Evolutionary conservation across 2,888 invertebrate species (phyloP).

Genomic region (Arge pagana): DNA sequence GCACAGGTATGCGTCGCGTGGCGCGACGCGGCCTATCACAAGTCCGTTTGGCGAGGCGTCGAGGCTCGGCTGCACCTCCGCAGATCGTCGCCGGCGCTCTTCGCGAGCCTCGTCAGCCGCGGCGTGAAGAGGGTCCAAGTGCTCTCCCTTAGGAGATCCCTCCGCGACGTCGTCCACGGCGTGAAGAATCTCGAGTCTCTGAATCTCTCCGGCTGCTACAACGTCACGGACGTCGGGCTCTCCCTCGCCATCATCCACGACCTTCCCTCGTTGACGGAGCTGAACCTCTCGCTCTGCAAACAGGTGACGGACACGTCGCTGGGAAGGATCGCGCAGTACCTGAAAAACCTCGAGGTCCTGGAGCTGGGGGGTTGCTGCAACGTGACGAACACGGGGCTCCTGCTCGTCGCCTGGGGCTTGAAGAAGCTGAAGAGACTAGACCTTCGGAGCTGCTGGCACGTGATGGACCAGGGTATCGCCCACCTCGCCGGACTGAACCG

Average conservation of each 20-base stretch:
- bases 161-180: conserved; percentile 84
- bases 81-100: conserved; percentile 81
- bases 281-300: conserved; percentile 91
- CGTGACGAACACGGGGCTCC: conserved; percentile 85
- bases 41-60: conserved; percentile 92
- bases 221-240: conserved; percentile 85
- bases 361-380: conserved; percentile 92
- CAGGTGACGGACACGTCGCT: conserved; percentile 92
- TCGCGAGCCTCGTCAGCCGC: conserved; percentile 82
- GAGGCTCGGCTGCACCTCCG: conserved; percentile 89
- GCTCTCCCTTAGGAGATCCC: conserved; percentile 78
- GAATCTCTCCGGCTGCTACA: conserved; percentile 91
- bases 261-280: conserved; percentile 74
- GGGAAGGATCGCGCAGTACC: conserved; percentile 80
- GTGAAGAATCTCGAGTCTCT: conserved; percentile 85
- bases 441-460: conserved; percentile 89
- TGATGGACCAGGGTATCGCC: conserved; percentile 88
- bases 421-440: conserved; percentile 83
- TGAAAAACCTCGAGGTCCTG: conserved; percentile 83
- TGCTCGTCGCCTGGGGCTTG: conserved; percentile 86
- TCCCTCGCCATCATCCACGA: conserved; percentile 81
- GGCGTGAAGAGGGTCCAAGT: conserved; percentile 91
- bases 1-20: conserved; percentile 89
- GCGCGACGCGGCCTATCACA: conserved; percentile 91
- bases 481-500: conserved; percentile 79